Base-by-base conservation (phyloP, 2,113 vertebrate species). In the Apteryx mantelli region DNA sequence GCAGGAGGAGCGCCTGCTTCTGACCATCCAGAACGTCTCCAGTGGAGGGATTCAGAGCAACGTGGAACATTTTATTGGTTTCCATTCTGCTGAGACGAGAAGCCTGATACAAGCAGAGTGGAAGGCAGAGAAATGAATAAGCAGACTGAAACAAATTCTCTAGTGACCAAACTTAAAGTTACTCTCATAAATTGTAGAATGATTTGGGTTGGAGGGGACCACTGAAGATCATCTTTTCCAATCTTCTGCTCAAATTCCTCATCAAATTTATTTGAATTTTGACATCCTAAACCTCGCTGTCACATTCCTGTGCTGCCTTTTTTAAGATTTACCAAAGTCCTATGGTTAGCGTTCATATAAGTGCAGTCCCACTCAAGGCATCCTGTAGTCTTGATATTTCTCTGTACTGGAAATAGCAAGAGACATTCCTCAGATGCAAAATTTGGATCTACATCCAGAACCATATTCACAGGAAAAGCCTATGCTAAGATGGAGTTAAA, bases 1-100 rank as follows among this genome's bases (percentile, higher is more conserved):
- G n/a, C 1, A 0, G 70, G 74, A 82, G 9, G 36, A 81, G 40
- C 0, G 1, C 63, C 61, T 0, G 0, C 18, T 81, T 73, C 71
- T 52, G 46, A n/a, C 50, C 78, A 65, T 28, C 71, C 32, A 64
- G 55, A 87, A 6, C 71, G 69, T 82, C 40, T 61, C 30, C 38
- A 50, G 46, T 50, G 65, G 38, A 64, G 68, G 11, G 46, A 64
- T 36, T 79, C 79, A 78, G 63, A 78, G 58, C 58, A 93, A 10
- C 13, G 8, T 38, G 48, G 66, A 75, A 42, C 64, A 17, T 82
- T 61, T 34, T 9, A n/a, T 7, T 68, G 52, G 13, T 75, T 80
- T 86, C 70, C 60, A 26, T 60, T 78, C 64, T 70, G 69, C 70
- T 89, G 36, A 80, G 24, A 12, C 56, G 63, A 18, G 53, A 58